Evolutionary conservation across 2,888 invertebrate species (phyloP).

Genomic region (Andrena fulva): DNA sequence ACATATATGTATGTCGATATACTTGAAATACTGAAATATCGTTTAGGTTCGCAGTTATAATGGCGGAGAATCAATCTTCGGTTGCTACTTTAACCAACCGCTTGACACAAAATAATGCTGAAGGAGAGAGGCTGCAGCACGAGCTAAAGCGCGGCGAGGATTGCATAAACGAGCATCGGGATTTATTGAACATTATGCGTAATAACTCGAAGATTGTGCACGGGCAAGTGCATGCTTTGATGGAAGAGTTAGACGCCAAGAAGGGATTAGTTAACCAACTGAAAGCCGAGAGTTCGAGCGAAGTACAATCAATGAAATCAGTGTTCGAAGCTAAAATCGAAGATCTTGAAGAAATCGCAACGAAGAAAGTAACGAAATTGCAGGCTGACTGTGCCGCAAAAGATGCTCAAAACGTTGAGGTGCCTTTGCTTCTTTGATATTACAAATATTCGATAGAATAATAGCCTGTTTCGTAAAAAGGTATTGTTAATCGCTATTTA

Average conservation of each 20-base stretch:
- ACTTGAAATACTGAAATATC: background rate
- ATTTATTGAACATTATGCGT: constrained; percentile 75
- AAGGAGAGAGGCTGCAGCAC: constrained; percentile 78
- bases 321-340: constrained; percentile 77
- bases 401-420: constrained; percentile 74
- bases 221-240: constrained; percentile 76
- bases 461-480: too few species aligned
- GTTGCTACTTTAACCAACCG: constrained; percentile 77
- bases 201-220: constrained; percentile 77
- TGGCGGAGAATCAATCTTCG: constrained; percentile 81
- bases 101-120: constrained; percentile 78
- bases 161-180: constrained; percentile 76
- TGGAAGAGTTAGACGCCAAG: constrained; percentile 76
- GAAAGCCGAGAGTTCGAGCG: constrained; percentile 73
- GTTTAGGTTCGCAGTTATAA: constrained; percentile 79
- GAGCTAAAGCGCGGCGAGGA: constrained; percentile 76
- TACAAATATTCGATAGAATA: background rate
- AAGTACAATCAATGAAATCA: constrained; percentile 75
- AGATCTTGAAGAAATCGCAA: constrained; percentile 70
- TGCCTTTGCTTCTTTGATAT: constrained; percentile 44
- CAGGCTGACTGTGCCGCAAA: constrained; percentile 71
- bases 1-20: background rate
- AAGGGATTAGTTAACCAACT: constrained; percentile 76
- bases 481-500: constrained; percentile 22
- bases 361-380: constrained; percentile 72